Conservation (phyloP, 2,888 invertebrate genomes). For the Heterodera filipjevi region DNA sequence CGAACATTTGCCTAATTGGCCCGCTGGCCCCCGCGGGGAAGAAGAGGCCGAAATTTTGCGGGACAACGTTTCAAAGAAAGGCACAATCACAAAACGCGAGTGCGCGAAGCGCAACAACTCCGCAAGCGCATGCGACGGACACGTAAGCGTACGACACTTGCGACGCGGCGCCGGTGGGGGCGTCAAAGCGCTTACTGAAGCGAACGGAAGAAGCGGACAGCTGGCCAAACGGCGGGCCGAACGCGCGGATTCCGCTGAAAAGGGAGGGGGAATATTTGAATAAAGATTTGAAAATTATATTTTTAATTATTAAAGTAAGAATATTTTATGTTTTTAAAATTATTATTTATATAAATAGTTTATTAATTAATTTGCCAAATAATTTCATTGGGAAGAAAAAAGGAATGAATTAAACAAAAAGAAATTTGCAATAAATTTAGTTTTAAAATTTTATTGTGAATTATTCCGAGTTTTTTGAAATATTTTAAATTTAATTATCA, state of each 20-base stretch:
- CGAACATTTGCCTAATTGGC: conserved; percentile 2
- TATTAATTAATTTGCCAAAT: too few relatives aligned
- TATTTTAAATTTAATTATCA: too few relatives aligned
- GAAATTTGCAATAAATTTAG: too few relatives aligned
- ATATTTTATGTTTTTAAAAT: too few relatives aligned
- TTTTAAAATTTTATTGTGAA: too few relatives aligned
- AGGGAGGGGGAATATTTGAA: too few relatives aligned
- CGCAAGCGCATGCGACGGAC: conserved; percentile 23
- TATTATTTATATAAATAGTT: too few relatives aligned
- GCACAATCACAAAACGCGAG: conserved; percentile 21
- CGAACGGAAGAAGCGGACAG: conserved; percentile 42
- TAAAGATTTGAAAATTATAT: too few relatives aligned
- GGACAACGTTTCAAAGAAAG: neutral
- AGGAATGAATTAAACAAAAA: too few relatives aligned
- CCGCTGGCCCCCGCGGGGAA: neutral
- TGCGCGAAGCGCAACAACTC: conserved; percentile 25
- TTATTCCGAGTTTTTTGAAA: too few relatives aligned
- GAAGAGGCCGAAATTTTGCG: conserved; percentile 1
- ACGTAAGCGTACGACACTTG: conserved; percentile 24
- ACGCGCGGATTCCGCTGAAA: conserved; percentile 49
- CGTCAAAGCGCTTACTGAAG: conserved; percentile 10
- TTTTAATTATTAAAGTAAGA: too few relatives aligned
- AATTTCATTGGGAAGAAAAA: too few relatives aligned
- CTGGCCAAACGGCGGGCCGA: conserved; percentile 47
- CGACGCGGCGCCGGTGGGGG: conserved; percentile 6